Conservation (phyloP, 2,888 invertebrate genomes). For the Eristalis intricaria region DNA sequence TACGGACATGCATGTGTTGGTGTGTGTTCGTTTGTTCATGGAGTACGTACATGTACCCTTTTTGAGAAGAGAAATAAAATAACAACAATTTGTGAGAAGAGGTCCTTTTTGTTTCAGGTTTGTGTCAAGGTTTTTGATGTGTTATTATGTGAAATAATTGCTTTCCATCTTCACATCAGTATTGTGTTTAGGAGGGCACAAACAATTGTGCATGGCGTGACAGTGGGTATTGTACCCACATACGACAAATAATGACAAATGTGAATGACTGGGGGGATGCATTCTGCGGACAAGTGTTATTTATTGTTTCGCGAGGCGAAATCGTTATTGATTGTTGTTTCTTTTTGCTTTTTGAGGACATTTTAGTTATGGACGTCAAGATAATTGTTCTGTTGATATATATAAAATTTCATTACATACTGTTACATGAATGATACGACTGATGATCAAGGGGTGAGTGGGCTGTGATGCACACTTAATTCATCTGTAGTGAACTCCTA, state of each 20-base stretch:
- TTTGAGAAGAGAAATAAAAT: slow-evolving; percentile 21
- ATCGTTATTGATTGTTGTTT: slow-evolving; percentile 68
- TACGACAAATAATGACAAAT: slow-evolving; percentile 34
- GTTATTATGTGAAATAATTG: slow-evolving; percentile 71
- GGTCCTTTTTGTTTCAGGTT: slow-evolving; percentile 64
- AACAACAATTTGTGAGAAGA: slow-evolving; percentile 60
- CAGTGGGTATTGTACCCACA: background rate
- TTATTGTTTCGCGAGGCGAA: slow-evolving; percentile 40
- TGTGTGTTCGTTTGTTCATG: background rate
- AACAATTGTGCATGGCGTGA: slow-evolving; percentile 8
- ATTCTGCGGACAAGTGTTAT: slow-evolving; percentile 45
- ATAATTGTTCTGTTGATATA: slow-evolving; percentile 50
- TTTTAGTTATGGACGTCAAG: slow-evolving; percentile 38
- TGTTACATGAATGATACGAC: background rate
- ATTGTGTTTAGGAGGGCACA: slow-evolving; percentile 19
- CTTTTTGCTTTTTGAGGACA: slow-evolving; percentile 47
- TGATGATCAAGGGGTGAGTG: background rate
- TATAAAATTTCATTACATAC: slow-evolving; percentile 28
- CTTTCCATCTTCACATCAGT: slow-evolving; percentile 51
- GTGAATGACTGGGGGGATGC: slow-evolving; percentile 46
- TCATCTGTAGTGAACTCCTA: background rate
- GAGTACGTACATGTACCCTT: slow-evolving; percentile 14
- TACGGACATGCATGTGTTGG: slow-evolving; percentile 28
- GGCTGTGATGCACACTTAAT: background rate
- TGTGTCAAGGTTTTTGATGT: slow-evolving; percentile 63